A percentile compares a stretch with the other conserved stretches of the same genome.
phyloP scores from a whole-genome alignment of 2,113 vertebrate genomes.

The Equus quagga region DNA sequence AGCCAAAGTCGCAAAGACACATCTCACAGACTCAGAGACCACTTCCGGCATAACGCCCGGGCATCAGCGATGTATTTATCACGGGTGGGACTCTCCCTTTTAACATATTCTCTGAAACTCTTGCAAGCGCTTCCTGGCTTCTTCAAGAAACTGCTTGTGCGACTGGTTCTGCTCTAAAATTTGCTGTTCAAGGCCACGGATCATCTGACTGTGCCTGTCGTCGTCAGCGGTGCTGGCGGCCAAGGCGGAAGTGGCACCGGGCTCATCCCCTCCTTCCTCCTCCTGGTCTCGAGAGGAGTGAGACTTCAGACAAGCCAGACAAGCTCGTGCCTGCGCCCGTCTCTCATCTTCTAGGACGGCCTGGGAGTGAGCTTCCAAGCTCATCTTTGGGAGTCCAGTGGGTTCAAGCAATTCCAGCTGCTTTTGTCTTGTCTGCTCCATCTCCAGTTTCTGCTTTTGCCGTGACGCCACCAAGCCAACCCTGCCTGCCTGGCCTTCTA shows the following conservation, averaged over 20 bases:
- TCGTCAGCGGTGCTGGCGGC: fast-evolving
- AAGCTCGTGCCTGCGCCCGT: fast-evolving
- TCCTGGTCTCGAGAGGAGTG: fast-evolving
- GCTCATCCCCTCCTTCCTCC: fast-evolving
- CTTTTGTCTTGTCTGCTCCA: not conserved
- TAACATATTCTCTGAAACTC: conserved; percentile 64
- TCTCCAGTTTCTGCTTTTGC: not conserved
- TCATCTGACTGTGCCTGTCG: not conserved
- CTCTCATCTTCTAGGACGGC: not conserved
- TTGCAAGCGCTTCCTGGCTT: conserved; percentile 67
- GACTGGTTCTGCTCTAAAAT: conserved; percentile 55
- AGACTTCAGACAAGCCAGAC: not conserved
- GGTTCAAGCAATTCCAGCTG: not conserved
- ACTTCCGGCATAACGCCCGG: fast-evolving
- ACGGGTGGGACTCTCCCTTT: fast-evolving
- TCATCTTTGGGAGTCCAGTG: not conserved
- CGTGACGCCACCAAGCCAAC: fast-evolving
- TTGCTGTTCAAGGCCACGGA: conserved; percentile 43
- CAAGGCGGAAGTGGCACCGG: fast-evolving
- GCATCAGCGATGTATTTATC: not conserved
- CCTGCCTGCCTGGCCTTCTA: fast-evolving
- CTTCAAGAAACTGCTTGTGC: conserved; percentile 71
- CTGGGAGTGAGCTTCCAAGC: conserved; percentile 25
- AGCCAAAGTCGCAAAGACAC: not conserved
- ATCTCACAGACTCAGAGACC: not conserved